Base-by-base conservation (phyloP, 2,797 vertebrate genomes). In the Erethizon dorsatum region DNA sequence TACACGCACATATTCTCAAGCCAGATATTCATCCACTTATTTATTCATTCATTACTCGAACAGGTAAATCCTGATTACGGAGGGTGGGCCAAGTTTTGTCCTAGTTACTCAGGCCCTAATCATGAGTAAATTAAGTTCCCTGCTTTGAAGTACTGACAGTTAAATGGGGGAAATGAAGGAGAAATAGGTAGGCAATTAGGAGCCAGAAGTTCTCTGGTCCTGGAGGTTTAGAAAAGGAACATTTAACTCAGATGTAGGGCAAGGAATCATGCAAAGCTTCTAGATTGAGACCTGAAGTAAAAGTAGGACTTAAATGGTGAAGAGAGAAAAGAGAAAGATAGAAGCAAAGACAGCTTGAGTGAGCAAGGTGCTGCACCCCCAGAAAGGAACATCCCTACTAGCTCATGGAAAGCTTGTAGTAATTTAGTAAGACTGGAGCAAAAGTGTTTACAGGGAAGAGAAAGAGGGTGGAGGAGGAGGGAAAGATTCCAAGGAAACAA, bases 121-220 rank as follows among this genome's bases (percentile, higher is more conserved):
- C 67, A 83, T 50, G 77, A 41, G 41, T 57, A 94, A 79, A 85
- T 79, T 87, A 78, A 91, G 24, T 71, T 54, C 14, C n/a, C 9
- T 75, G 50, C 24, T 93, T 61, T 79, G 12, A 41, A 87, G 9
- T 75, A 26, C 28, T 52, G 69, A 54, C 41, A 79, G 4, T 89
- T 90, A 88, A 83, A 26, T 26, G 69, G 28, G 20, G 17, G 86
- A 94, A 94, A 79, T 47, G 13, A 96, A 88, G 47, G n/a, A 22
- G 14, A 96, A 92, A 73, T 47, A 71, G 61, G 26, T 41, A 71
- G 50, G n/a, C 26, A 77, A 61, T 88, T 94, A 52, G 20, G 31
- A 41, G 17, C 24, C 71, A 7, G n/a, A 89, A 83, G 47, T 86
- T 31, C 52, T 37, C 80, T 20, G 45, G 28, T 61, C 50, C 77